Percentiles rank a stretch among this genome's conserved stretches.
Evolutionary conservation across 2,113 vertebrate genomes (phyloP).

Genomic region (Xenopus laevis): DNA sequence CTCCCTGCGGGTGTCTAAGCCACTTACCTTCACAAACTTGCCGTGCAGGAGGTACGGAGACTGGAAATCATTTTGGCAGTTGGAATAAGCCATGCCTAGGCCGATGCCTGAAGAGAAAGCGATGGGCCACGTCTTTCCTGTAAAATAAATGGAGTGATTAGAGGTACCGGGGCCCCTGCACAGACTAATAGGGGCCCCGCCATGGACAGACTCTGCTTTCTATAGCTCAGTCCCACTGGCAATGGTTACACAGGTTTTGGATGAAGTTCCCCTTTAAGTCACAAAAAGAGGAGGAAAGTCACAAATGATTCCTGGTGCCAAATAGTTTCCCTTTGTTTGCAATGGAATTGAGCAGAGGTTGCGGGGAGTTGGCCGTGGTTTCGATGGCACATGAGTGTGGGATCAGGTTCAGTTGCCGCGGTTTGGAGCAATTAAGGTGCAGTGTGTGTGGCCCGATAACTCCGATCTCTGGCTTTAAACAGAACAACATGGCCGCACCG

Average conservation of each 20-base stretch:
- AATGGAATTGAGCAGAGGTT: not conserved
- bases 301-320: not conserved
- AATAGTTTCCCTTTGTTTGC: not conserved
- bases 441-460: not conserved
- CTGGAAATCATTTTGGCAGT: slow-evolving; percentile 89
- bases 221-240: too few species aligned
- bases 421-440: not conserved
- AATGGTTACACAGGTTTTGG: too few species aligned
- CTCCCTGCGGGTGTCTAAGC: rapidly evolving
- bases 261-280: too few species aligned
- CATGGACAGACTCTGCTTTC: not conserved
- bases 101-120: slow-evolving; percentile 81
- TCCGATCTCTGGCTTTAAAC: too few species aligned
- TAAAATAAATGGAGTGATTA: not conserved
- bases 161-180: not conserved
- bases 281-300: too few species aligned
- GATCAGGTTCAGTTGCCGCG: not conserved
- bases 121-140: slow-evolving; percentile 84
- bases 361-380: not conserved
- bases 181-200: not conserved
- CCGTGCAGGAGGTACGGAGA: slow-evolving; percentile 81
- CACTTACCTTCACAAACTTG: slow-evolving; percentile 78
- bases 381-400: not conserved
- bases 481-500: too few species aligned
- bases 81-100: slow-evolving; percentile 85